Evolutionary conservation across 2,888 invertebrate species (phyloP).

Genomic region (Merodon equestris): DNA sequence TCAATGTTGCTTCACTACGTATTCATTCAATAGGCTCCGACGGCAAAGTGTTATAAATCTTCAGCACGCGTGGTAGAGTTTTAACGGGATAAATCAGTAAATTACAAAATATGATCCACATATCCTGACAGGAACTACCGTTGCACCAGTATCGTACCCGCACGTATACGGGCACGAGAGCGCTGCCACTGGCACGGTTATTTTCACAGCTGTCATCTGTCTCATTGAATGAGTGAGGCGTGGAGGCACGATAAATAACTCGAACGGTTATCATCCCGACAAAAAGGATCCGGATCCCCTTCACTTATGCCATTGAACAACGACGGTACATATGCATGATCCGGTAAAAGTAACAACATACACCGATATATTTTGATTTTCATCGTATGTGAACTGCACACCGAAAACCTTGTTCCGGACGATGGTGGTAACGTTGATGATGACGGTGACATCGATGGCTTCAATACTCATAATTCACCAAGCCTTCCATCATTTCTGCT

Average conservation of each 20-base stretch:
- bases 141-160: not conserved
- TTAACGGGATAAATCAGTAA: slow-evolving; percentile 63
- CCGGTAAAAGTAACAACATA: slow-evolving; percentile 44
- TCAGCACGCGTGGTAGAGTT: slow-evolving; percentile 59
- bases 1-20: slow-evolving; percentile 7
- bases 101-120: slow-evolving; percentile 64
- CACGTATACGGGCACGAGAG: slow-evolving; percentile 13
- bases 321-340: slow-evolving; percentile 30
- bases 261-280: slow-evolving; percentile 37
- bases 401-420: slow-evolving; percentile 15
- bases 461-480: slow-evolving; percentile 58
- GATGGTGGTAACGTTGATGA: slow-evolving; percentile 18
- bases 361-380: slow-evolving; percentile 57
- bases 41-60: slow-evolving; percentile 57
- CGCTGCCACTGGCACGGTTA: slow-evolving; percentile 50
- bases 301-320: not conserved
- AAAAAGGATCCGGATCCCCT: slow-evolving; percentile 31
- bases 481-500: slow-evolving; percentile 18
- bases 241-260: slow-evolving; percentile 63
- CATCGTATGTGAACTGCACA: slow-evolving; percentile 36
- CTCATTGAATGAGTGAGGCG: slow-evolving; percentile 59
- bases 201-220: slow-evolving; percentile 68
- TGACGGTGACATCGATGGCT: slow-evolving; percentile 20
- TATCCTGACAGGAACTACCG: slow-evolving; percentile 56
- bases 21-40: slow-evolving; percentile 12